phyloP scores from a whole-genome alignment of 2,113 vertebrate species.

The Illadopsis cleaveri region DNA sequence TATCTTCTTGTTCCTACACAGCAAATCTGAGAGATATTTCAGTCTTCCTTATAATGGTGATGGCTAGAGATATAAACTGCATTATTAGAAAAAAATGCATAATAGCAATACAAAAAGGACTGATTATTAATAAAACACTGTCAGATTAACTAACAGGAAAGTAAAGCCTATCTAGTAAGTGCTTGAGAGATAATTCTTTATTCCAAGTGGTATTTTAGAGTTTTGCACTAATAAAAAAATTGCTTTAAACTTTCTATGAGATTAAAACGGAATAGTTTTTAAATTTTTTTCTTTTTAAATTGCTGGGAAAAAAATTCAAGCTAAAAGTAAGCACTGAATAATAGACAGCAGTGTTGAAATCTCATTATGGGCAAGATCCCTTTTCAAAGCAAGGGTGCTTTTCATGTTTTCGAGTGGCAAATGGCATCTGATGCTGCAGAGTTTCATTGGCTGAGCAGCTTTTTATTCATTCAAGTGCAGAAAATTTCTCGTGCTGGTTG shows the following conservation, averaged over 20 bases:
- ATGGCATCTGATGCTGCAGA: background rate
- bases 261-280: background rate
- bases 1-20: conserved; percentile 16
- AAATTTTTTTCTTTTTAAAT: background rate
- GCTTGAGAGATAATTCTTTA: conserved; percentile 53
- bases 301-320: background rate
- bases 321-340: conserved; percentile 17
- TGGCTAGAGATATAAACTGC: conserved; percentile 43
- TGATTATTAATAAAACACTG: conserved; percentile 64
- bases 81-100: conserved; percentile 51
- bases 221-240: conserved; percentile 56
- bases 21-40: conserved; percentile 43
- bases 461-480: background rate
- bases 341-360: background rate
- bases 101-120: conserved; percentile 43
- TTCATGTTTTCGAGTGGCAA: conserved; percentile 13
- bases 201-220: conserved; percentile 47
- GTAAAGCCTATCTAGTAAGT: conserved; percentile 54
- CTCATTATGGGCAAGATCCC: background rate
- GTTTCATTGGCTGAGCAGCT: background rate
- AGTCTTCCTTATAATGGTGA: conserved; percentile 27
- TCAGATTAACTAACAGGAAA: conserved; percentile 54
- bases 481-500: background rate
- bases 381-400: conserved; percentile 9
- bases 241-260: conserved; percentile 42